phyloP scores from a whole-genome alignment of 2,797 vertebrate genomes.

The Catharus ustulatus region DNA sequence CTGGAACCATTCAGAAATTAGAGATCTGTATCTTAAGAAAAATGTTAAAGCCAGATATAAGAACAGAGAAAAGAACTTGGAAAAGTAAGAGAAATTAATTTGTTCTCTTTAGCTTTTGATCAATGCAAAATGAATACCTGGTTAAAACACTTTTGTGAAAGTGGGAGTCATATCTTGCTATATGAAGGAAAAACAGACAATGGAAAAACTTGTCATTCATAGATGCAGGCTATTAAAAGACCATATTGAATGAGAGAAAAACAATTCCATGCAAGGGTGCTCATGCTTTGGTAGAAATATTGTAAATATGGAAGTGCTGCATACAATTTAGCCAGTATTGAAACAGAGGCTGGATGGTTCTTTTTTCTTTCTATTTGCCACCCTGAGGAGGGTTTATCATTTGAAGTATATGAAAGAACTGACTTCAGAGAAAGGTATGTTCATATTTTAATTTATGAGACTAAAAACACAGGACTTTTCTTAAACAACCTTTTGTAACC shows the following conservation, averaged over 20 bases:
- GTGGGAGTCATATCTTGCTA: rapidly evolving
- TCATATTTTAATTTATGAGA: background rate
- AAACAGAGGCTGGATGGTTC: background rate
- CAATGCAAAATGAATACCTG: background rate
- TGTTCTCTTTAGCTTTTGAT: background rate
- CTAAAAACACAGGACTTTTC: background rate
- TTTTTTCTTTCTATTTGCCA: background rate
- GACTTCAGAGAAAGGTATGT: background rate
- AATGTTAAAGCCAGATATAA: background rate
- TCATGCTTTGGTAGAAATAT: background rate
- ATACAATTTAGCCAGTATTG: background rate
- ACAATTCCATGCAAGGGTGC: background rate
- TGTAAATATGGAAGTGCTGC: background rate
- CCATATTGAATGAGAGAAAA: background rate
- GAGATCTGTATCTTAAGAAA: background rate
- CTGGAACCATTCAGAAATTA: background rate
- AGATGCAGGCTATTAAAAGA: background rate
- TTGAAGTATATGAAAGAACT: background rate
- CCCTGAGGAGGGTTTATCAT: background rate
- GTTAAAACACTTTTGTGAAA: background rate
- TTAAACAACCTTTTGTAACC: background rate
- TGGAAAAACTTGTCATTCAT: background rate
- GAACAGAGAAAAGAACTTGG: background rate
- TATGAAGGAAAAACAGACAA: background rate
- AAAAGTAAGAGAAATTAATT: background rate